Base-by-base conservation (phyloP, 2,888 invertebrate genomes). In the Rhamphomyia laevipes region DNA sequence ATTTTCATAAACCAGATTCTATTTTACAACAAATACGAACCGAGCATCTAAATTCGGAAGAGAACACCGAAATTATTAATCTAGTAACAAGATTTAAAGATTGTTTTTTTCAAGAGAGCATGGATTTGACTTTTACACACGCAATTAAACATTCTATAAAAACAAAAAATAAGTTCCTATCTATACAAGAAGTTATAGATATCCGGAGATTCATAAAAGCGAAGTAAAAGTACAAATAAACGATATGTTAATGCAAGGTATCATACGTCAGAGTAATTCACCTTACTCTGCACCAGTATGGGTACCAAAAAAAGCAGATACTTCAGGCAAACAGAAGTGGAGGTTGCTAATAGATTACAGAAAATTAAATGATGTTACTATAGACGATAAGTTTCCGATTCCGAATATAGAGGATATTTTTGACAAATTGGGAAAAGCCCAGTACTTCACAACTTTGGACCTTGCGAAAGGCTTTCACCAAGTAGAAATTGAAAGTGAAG, bases 211-310 rank as follows among this genome's bases (percentile, higher is more conserved):
- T 17, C 54, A 54, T 35, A 49, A 52, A 45, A 21, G 12, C 2
- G 54, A 54, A 43, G 50, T 54, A 7, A 16, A 47, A 13, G 21
- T 11, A 21, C 62, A 63, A 59, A 58, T 62, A 4, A 43, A 56
- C 38, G 56, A 60, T 52, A 59, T 63, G 58, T 45, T 63, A 31
- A 38, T 57, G 13, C 51, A 53, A 23, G 41, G 45, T 4, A 52
- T 53, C 2, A 48, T 53, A n/a, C 47, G 46, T 10, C 46, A 35
- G 5, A 55, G 54, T 21, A 41, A 38, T 15, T 56, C 53, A 17
- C 55, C 53, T 17, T 56, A 53, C 35, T 52, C 52, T 3, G 46
- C 53, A 12, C 55, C 54, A 1, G 43, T 57, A 2, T 57, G 56
- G 55, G 55, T 57, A 0, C 52, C 54, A 1, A 57, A 57, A 35